A percentile compares a stretch with the other conserved stretches of the same genome.
Conservation (phyloP, 2,113 vertebrate genomes). For the Cheilinus undulatus region DNA sequence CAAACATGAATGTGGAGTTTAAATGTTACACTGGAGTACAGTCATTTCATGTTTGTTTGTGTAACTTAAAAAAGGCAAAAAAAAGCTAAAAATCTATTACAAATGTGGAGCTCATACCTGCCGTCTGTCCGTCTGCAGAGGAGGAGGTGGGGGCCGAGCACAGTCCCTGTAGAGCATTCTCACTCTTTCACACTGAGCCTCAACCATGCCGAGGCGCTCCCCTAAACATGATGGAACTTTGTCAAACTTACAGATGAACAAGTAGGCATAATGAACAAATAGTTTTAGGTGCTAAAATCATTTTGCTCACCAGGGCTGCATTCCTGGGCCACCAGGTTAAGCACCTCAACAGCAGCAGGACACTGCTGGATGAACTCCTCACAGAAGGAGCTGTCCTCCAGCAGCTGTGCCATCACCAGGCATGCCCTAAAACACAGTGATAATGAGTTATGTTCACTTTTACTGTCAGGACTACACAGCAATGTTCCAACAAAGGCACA, state of each 20-base stretch:
- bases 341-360: slow-evolving; percentile 96
- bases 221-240: slow-evolving; percentile 78
- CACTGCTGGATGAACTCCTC: slow-evolving; percentile 99
- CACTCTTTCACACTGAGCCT: slow-evolving; percentile 95
- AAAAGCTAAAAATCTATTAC: background rate
- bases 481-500: background rate
- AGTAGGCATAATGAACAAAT: background rate
- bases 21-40: too few relatives aligned
- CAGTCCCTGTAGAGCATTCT: slow-evolving; percentile 97
- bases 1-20: background rate
- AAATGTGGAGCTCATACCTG: slow-evolving; percentile 82
- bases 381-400: slow-evolving; percentile 98
- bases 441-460: background rate
- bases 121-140: slow-evolving; percentile 93
- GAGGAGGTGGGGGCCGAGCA: slow-evolving; percentile 95
- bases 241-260: slow-evolving; percentile 9
- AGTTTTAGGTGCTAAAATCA: background rate
- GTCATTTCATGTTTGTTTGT: too few relatives aligned
- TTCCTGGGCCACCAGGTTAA: slow-evolving; percentile 97
- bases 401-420: slow-evolving; percentile 98
- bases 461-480: background rate
- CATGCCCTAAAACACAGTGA: slow-evolving; percentile 86
- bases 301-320: slow-evolving; percentile 92
- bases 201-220: slow-evolving; percentile 93
- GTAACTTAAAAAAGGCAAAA: too few relatives aligned